Base-by-base conservation (phyloP, 1,140 invertebrate genomes). In the Brachionus rotundiformis region DNA sequence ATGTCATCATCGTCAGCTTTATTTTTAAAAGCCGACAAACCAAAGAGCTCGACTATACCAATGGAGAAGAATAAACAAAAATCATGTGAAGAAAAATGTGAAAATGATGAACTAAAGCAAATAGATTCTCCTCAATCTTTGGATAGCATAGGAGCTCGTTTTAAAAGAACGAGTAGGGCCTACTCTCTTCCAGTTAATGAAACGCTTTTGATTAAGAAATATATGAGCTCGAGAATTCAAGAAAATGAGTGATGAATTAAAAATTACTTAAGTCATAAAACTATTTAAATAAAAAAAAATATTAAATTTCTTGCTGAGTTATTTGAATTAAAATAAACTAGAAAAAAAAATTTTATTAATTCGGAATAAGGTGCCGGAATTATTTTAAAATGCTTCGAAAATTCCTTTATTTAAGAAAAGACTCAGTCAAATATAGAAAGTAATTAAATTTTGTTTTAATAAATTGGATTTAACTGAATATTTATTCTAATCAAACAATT, bases 151-250 rank as follows among this genome's bases (percentile, higher is more conserved):
- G 47, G 47, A 54, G 4, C 47, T 23, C 19, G 16, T 54, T 54
- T 54, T 25, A 73, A 44, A 73, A 39, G 68, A 19, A 73, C 36
- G 3, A 13, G 36, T 3, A 73, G 68, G 29, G 36, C 68, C 10
- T 73, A 44, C 44, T 73, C 68, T 44, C 36, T 73, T 23, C 68
- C 68, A 25, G 36, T 73, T 44, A 39, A 73, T 27, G 16, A 73
- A 7, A 39, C 68, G 0, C 7, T 73, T 44, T 27, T 73, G 11
- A 44, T 73, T 47, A 73, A 73, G n/a, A 8, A 73, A 44, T 73
- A 73, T 23, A 29, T 73, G 39, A 73, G n/a, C n/a, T 73, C 68
- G 13, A 73, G 44, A 73, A 44, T 73, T 73, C 7, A 16, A 29
- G 39, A 44, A 31, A 11, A 13, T 65, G 61, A 44, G 13, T n/a